Evolutionary conservation across 2,113 vertebrate genomes (phyloP).

Genomic region (Pica pica): DNA sequence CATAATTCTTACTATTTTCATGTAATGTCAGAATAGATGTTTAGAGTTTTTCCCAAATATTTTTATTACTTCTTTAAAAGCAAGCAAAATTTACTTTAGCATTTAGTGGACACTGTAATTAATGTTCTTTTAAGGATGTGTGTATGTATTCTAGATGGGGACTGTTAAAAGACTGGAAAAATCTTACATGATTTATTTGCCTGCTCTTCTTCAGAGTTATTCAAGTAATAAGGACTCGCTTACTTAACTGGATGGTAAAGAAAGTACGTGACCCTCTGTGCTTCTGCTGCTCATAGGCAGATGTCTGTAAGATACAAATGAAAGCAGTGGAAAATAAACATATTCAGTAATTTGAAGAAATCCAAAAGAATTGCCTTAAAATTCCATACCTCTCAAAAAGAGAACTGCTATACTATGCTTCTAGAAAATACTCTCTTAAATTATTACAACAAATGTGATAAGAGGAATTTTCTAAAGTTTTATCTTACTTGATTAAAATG

Average conservation of each 20-base stretch:
- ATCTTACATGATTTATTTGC: background rate
- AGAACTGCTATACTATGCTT: background rate
- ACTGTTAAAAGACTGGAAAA: background rate
- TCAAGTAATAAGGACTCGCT: background rate
- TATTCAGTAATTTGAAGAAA: background rate
- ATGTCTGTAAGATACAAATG: background rate
- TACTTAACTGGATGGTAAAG: background rate
- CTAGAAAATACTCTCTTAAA: background rate
- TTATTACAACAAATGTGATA: background rate
- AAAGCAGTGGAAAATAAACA: background rate
- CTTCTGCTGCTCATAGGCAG: background rate
- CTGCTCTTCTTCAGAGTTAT: background rate
- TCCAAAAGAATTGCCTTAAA: background rate
- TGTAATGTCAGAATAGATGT: background rate
- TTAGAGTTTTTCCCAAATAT: background rate
- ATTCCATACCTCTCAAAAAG: background rate
- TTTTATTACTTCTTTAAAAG: background rate
- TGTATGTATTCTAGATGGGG: background rate
- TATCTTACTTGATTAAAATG: background rate
- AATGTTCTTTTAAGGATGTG: background rate
- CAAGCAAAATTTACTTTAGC: background rate
- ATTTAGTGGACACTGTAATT: background rate
- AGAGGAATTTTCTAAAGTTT: background rate
- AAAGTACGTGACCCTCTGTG: background rate
- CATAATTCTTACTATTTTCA: background rate